phyloP scores from a whole-genome alignment of 2,888 invertebrate species.

The Linnaemya tessellans region DNA sequence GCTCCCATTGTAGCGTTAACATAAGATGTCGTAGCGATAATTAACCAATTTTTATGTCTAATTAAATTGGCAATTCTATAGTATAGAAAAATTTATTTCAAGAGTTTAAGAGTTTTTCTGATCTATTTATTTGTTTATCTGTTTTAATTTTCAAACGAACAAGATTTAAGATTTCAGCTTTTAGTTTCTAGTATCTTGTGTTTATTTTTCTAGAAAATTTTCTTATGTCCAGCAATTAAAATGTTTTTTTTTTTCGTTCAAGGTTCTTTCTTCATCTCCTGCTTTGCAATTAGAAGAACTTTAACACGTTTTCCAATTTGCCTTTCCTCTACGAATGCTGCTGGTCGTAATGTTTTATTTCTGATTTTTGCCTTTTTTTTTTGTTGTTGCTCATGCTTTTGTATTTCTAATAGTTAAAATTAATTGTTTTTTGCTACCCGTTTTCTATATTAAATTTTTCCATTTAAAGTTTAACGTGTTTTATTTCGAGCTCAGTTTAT shows the following conservation, averaged over 20 bases:
- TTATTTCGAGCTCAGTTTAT: slow-evolving; percentile 1
- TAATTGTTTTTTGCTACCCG: slow-evolving; percentile 10
- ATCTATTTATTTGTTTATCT: background rate
- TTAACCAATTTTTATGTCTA: no score
- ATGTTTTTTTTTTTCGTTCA: slow-evolving; percentile 14
- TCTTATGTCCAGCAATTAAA: slow-evolving; percentile 64
- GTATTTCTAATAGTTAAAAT: slow-evolving; percentile 6
- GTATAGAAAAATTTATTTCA: no score
- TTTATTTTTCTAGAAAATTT: slow-evolving; percentile 14
- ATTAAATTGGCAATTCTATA: no score
- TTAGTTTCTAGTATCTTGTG: background rate
- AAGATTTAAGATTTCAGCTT: background rate
- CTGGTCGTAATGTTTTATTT: slow-evolving; percentile 30
- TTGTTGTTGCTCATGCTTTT: slow-evolving; percentile 2
- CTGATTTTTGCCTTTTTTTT: background rate
- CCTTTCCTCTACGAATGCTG: slow-evolving; percentile 38
- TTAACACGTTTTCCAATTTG: slow-evolving; percentile 59
- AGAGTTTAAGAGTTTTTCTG: background rate
- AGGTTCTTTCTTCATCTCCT: background rate
- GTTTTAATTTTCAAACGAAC: no score
- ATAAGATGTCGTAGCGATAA: no score
- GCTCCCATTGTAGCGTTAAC: no score
- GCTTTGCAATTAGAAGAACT: slow-evolving; percentile 40
- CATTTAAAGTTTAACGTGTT: slow-evolving; percentile 4
- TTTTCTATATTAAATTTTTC: slow-evolving; percentile 20